A percentile compares a stretch with the other conserved stretches of the same genome.
phyloP scores from a whole-genome alignment of 1,140 invertebrate genomes.

The Oncopeltus fasciatus region DNA sequence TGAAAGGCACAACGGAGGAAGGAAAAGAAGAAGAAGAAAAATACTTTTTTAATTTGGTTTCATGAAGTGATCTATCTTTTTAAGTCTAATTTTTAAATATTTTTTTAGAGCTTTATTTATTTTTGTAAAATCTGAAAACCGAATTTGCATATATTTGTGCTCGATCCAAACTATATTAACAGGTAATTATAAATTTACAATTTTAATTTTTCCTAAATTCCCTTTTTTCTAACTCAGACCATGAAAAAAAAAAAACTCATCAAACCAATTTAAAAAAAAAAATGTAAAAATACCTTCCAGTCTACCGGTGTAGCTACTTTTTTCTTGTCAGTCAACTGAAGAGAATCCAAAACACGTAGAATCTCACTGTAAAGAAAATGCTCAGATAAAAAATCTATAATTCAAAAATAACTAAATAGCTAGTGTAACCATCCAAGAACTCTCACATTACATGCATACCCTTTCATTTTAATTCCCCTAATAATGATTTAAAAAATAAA shows the following conservation, averaged over 20 bases:
- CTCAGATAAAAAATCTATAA: too few relatives aligned
- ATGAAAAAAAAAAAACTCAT: neutral
- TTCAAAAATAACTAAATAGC: too few relatives aligned
- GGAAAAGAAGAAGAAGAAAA: too few relatives aligned
- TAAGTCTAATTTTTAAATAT: too few relatives aligned
- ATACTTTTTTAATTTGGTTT: too few relatives aligned
- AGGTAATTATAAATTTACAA: neutral
- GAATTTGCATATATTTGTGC: neutral
- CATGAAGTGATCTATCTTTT: too few relatives aligned
- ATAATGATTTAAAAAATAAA: too few relatives aligned
- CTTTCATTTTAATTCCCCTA: too few relatives aligned
- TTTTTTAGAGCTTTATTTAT: neutral
- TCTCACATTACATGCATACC: too few relatives aligned
- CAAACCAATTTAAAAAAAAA: neutral
- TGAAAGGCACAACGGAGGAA: too few relatives aligned
- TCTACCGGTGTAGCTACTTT: slow-evolving; percentile 73
- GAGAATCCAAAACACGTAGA: slow-evolving; percentile 70
- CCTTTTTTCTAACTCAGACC: neutral
- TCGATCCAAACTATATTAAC: neutral
- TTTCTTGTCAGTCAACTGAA: slow-evolving; percentile 58
- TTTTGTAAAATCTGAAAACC: neutral
- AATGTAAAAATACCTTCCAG: slow-evolving; percentile 52
- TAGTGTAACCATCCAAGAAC: too few relatives aligned
- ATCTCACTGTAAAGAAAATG: slow-evolving; percentile 58
- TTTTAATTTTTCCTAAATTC: neutral